These are phyloP conservation scores for Glaucopsyche alexis DNA, from an alignment of 2,888 invertebrate species.

Conservation along the genomic window DNA sequence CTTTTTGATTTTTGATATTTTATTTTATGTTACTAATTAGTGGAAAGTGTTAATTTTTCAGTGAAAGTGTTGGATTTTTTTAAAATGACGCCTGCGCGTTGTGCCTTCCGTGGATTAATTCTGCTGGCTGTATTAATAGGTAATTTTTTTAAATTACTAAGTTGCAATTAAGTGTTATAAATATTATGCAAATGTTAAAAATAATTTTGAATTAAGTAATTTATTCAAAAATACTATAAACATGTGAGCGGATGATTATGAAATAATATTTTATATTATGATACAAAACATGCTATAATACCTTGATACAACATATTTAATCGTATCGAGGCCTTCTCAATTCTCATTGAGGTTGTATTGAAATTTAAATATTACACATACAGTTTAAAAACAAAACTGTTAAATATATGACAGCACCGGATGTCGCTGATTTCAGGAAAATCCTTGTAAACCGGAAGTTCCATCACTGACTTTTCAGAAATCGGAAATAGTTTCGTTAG, in stretches of 20 bases:
- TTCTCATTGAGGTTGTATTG: not conserved
- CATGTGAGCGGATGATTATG: conserved; percentile 4
- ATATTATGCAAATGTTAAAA: not conserved
- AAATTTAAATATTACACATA: not conserved
- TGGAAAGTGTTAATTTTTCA: conserved; percentile 43
- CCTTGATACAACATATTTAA: conserved; percentile 8
- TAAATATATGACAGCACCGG: not conserved
- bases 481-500: too few species aligned
- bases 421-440: not conserved
- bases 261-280: not conserved
- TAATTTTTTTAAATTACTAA: conserved; percentile 44
- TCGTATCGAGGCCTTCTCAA: conserved; percentile 18
- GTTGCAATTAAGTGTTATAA: not conserved
- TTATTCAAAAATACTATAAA: not conserved
- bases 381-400: not conserved
- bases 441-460: not conserved
- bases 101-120: conserved; percentile 56
- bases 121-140: conserved; percentile 59
- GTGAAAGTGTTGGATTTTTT: conserved; percentile 68
- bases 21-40: conserved; percentile 17
- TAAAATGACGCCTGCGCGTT: conserved; percentile 59
- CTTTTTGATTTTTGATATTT: not conserved
- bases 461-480: not conserved
- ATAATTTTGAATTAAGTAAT: not conserved
- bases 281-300: not conserved